phyloP scores from a whole-genome alignment of 2,888 invertebrate species.

The Amblyteles armatorius region DNA sequence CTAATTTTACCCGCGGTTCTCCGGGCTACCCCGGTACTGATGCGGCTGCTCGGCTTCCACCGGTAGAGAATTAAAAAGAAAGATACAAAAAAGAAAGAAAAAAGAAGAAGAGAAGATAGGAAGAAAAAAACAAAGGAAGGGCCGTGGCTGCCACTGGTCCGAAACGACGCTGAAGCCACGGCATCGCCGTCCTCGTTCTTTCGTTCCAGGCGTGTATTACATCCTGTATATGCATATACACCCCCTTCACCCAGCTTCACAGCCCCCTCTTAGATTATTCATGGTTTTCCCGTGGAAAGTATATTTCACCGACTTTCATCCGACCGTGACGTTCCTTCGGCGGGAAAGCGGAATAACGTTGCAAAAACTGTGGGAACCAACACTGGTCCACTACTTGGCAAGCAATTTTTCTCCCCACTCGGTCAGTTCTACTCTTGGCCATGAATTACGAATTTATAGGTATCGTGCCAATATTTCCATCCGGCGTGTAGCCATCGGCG shows the following conservation, averaged over 20 bases:
- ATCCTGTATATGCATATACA: conserved; percentile 16
- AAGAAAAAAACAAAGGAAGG: conserved; percentile 25
- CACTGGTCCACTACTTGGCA: conserved; percentile 16
- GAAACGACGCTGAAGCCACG: conserved; percentile 32
- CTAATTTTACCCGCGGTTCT: conserved; percentile 69
- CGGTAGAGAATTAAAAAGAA: conserved; percentile 33
- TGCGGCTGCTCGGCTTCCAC: conserved; percentile 14
- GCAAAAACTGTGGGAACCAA: conserved; percentile 4
- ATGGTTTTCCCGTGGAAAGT: conserved; percentile 41
- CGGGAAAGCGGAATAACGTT: not conserved
- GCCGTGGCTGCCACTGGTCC: conserved; percentile 25
- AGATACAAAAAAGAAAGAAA: conserved; percentile 11
- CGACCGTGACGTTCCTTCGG: conserved; percentile 7
- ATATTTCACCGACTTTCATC: conserved; percentile 44
- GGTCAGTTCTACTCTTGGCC: not conserved
- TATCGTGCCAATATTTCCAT: not conserved
- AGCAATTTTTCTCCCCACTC: not conserved
- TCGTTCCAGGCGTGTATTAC: conserved; percentile 33
- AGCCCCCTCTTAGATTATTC: conserved; percentile 42
- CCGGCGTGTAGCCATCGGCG: not conserved
- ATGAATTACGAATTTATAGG: conserved; percentile 20
- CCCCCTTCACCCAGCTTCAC: not conserved
- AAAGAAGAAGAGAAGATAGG: not conserved
- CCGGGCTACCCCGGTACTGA: conserved; percentile 15
- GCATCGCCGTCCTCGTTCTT: conserved; percentile 19